Evolutionary conservation across 2,888 invertebrate species (phyloP).

Genomic region (Galerucella nymphaeae): DNA sequence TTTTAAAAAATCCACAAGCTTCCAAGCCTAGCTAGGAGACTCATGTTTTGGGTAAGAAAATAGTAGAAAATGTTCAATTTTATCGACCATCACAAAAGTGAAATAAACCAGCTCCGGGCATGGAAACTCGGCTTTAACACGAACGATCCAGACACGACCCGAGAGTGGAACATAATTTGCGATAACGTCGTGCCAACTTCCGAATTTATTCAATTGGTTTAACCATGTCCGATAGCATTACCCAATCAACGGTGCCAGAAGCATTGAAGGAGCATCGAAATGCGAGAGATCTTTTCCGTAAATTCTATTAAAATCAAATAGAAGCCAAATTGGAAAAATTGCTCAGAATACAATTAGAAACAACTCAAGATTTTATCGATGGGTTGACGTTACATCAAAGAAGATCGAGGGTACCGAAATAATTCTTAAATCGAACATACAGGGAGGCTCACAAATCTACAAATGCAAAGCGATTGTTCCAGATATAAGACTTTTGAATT

Average conservation of each 20-base stretch:
- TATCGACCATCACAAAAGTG: no score
- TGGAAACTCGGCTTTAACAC: not conserved
- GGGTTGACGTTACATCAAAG: not conserved
- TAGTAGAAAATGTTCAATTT: no score
- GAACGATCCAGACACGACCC: constrained; percentile 5
- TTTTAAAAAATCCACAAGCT: no score
- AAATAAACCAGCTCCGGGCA: not conserved
- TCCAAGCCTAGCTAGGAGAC: no score
- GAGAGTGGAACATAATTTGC: constrained; percentile 39
- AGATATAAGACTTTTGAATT: no score
- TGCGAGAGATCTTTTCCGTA: constrained; percentile 1
- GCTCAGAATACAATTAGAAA: not conserved
- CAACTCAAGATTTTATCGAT: constrained; percentile 2
- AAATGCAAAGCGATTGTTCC: no score
- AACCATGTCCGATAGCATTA: constrained; percentile 52
- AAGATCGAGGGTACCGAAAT: no score
- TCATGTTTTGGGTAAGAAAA: no score
- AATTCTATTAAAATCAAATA: constrained; percentile 17
- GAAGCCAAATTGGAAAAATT: not conserved
- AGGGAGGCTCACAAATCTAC: no score
- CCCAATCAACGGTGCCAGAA: constrained; percentile 50
- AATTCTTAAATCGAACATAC: no score
- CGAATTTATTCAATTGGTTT: constrained; percentile 53
- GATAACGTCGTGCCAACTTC: constrained; percentile 43
- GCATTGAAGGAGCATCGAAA: constrained; percentile 10